A percentile compares a stretch with the other conserved stretches of the same genome.
These are phyloP conservation scores for Diabrotica virgifera DNA, from an alignment of 1,140 invertebrate genomes.

Conservation along the genomic window DNA sequence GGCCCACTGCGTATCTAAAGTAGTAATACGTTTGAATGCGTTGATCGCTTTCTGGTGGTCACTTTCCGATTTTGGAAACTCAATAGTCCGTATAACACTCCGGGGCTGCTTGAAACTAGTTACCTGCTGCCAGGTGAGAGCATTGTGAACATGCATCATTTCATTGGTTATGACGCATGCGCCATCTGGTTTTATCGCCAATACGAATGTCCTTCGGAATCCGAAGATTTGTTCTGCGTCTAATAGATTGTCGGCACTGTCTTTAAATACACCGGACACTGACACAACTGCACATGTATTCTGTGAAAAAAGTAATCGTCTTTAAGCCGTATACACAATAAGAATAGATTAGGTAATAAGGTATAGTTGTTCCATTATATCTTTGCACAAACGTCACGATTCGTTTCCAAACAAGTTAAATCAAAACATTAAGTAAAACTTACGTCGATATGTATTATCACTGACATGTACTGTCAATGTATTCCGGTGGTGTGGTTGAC, in stretches of 20 bases:
- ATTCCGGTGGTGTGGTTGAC: no score
- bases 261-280: conserved; percentile 75
- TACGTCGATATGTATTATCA: no score
- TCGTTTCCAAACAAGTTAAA: no score
- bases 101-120: conserved; percentile 35
- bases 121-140: conserved; percentile 62
- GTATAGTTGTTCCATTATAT: no score
- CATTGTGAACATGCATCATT: conserved; percentile 70
- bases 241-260: conserved; percentile 46
- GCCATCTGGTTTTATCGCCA: conserved; percentile 62
- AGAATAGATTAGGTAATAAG: no score
- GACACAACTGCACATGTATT: conserved; percentile 46
- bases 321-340: no score
- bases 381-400: no score
- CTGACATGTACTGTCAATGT: no score
- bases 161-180: conserved; percentile 79
- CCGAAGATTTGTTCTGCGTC: conserved; percentile 37
- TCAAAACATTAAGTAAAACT: no score
- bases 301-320: no score
- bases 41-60: conserved; percentile 57
- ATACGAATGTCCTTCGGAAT: conserved; percentile 75
- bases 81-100: conserved; percentile 2
- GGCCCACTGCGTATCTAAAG: conserved; percentile 81
- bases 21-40: conserved; percentile 67
- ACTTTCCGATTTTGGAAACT: conserved; percentile 22